phyloP scores from a whole-genome alignment of 2,888 invertebrate species.

The Sussaba pulchella region DNA sequence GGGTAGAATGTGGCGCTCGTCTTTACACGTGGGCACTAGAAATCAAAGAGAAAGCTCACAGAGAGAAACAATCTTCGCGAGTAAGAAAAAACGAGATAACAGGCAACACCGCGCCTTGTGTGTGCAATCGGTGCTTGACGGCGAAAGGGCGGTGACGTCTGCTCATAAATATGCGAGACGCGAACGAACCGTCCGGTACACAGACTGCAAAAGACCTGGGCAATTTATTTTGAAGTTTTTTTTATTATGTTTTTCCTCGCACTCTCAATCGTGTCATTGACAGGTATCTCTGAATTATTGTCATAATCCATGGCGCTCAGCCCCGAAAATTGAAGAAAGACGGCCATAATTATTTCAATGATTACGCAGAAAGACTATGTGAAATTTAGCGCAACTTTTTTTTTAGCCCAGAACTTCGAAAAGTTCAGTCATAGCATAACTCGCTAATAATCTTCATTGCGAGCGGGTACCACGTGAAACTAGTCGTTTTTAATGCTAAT shows the following conservation, averaged over 20 bases:
- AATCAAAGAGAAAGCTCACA: conserved; percentile 63
- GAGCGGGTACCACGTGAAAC: too few species aligned
- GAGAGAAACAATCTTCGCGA: conserved; percentile 51
- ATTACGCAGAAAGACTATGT: too few species aligned
- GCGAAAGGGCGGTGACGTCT: conserved; percentile 8
- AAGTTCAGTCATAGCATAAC: too few species aligned
- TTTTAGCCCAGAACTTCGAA: too few species aligned
- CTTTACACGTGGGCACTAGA: background rate
- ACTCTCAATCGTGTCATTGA: conserved; percentile 18
- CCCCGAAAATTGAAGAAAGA: background rate
- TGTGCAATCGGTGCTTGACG: conserved; percentile 20
- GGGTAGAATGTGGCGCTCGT: conserved; percentile 18
- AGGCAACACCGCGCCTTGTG: background rate
- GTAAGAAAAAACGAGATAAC: conserved; percentile 11
- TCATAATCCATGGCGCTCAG: conserved; percentile 5
- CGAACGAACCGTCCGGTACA: conserved; percentile 19
- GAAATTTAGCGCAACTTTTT: too few species aligned
- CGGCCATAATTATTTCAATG: too few species aligned
- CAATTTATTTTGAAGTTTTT: conserved; percentile 29
- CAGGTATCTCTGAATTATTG: conserved; percentile 11
- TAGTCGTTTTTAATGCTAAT: too few species aligned
- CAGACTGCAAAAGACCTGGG: conserved; percentile 1
- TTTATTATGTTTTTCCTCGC: background rate
- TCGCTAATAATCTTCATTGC: too few species aligned
- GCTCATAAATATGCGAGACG: conserved; percentile 62